phyloP scores from a whole-genome alignment of 2,113 vertebrate species.

The Ceyx margarethae region DNA sequence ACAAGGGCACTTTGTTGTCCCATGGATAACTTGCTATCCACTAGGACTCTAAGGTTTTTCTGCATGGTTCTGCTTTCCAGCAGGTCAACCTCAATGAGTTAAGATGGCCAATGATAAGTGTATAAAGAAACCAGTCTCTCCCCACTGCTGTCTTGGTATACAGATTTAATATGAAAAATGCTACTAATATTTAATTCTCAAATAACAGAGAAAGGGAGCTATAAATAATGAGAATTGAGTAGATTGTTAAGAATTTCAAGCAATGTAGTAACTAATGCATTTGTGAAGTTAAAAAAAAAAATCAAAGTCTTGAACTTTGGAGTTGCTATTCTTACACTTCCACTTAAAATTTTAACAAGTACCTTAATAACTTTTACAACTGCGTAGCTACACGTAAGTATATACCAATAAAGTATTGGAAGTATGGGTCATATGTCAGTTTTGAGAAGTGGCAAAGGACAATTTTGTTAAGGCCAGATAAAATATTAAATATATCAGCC shows the following conservation, averaged over 20 bases:
- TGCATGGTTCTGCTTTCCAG: too few relatives aligned
- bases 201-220: background rate
- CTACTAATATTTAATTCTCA: background rate
- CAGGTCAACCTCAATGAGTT: background rate
- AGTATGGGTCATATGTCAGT: background rate
- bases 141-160: rapidly evolving
- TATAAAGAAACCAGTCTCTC: background rate
- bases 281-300: background rate
- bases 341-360: background rate
- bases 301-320: background rate
- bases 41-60: too few relatives aligned
- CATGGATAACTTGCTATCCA: too few relatives aligned
- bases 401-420: background rate
- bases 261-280: background rate
- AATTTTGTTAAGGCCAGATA: background rate
- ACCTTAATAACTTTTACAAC: background rate
- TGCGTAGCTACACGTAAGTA: background rate
- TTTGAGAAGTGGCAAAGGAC: background rate
- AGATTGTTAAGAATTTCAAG: background rate
- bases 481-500: background rate
- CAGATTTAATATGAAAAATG: background rate
- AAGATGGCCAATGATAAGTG: background rate
- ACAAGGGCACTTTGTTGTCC: too few relatives aligned
- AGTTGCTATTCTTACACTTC: background rate
- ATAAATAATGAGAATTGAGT: background rate